Evolutionary conservation across 1,140 invertebrate species (phyloP).

Genomic region (Ceratina japonica): DNA sequence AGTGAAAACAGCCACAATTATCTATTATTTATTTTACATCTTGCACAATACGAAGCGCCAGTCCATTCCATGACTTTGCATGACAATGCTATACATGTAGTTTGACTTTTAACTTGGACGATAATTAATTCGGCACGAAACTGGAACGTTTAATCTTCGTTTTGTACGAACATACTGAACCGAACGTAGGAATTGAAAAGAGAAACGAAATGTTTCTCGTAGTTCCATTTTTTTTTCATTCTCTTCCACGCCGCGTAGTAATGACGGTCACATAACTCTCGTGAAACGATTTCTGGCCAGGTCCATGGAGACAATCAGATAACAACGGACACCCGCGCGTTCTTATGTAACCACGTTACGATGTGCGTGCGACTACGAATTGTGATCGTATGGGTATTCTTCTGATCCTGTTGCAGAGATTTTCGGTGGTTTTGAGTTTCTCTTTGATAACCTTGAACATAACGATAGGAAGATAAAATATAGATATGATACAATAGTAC

Average conservation of each 20-base stretch:
- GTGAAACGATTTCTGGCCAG: conserved; percentile 53
- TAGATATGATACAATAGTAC: too few relatives aligned
- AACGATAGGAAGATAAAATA: neutral
- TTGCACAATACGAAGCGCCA: conserved; percentile 31
- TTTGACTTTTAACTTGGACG: neutral
- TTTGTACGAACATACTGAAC: neutral
- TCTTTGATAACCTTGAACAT: conserved; percentile 4
- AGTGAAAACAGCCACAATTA: neutral
- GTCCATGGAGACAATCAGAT: conserved; percentile 56
- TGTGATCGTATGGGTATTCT: neutral
- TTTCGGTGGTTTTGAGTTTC: conserved; percentile 14
- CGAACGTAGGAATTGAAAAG: neutral
- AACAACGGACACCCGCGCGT: conserved; percentile 54
- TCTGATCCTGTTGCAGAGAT: neutral
- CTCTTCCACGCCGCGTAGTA: conserved; percentile 24
- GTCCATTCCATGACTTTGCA: neutral
- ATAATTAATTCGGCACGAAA: conserved; percentile 1
- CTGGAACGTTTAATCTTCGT: neutral
- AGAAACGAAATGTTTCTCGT: neutral
- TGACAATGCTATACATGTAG: conserved; percentile 1
- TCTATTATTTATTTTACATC: conserved; percentile 45
- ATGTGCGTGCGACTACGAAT: conserved; percentile 12
- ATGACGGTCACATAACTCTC: conserved; percentile 56
- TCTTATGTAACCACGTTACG: conserved; percentile 52
- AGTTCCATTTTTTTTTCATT: conserved; percentile 12